Percentiles rank a stretch among this genome's conserved stretches.
Conservation (phyloP, 2,797 vertebrate species). For the Hozukius guyotensis region DNA sequence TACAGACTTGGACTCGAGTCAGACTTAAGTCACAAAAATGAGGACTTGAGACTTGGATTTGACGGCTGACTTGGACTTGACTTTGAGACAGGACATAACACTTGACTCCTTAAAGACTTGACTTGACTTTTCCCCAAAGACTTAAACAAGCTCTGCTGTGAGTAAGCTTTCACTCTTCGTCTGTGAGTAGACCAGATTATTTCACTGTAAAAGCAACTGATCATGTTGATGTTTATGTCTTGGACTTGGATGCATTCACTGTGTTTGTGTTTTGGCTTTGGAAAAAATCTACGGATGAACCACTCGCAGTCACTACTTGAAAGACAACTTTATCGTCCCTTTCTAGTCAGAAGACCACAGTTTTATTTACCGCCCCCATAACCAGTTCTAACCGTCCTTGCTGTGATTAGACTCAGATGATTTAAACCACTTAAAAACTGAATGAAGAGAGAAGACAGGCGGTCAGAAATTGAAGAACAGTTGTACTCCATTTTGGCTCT, state of each 20-base stretch:
- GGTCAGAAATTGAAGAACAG: constrained; percentile 12
- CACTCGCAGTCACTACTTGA: neutral
- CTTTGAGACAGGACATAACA: neutral
- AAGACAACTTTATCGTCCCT: neutral
- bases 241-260: neutral
- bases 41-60: neutral
- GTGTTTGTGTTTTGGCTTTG: neutral
- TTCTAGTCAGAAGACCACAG: neutral
- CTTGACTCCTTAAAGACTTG: neutral
- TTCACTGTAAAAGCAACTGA: neutral
- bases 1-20: neutral
- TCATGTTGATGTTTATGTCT: neutral
- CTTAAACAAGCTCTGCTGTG: constrained; percentile 19
- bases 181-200: neutral
- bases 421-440: constrained; percentile 18
- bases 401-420: constrained; percentile 14
- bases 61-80: neutral
- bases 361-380: neutral
- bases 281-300: neutral
- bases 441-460: neutral
- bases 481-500: constrained; percentile 25
- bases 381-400: neutral
- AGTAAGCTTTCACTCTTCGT: neutral
- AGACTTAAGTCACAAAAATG: neutral
- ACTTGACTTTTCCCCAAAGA: neutral